Evolutionary conservation across 1,140 invertebrate genomes (phyloP).

Genomic region (Protaetia brevitarsis): DNA sequence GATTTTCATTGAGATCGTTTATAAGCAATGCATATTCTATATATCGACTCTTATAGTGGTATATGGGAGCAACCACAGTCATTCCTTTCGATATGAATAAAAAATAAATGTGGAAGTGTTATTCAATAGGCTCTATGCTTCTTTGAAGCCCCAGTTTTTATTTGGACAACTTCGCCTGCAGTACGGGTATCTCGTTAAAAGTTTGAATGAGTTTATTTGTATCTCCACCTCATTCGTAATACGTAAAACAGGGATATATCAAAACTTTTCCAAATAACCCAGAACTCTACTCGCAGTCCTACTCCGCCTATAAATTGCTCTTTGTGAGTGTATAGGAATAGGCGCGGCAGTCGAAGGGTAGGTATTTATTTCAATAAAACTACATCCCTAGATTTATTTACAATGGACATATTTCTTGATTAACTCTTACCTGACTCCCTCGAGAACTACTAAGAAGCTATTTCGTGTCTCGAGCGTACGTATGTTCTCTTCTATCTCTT

Average conservation of each 20-base stretch:
- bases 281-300: neutral
- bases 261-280: slow-evolving; percentile 2
- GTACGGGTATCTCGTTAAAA: neutral
- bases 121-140: neutral
- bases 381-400: slow-evolving; percentile 21
- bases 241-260: slow-evolving; percentile 18
- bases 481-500: neutral
- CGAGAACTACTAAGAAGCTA: slow-evolving; percentile 20
- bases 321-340: neutral
- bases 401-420: slow-evolving; percentile 19
- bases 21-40: too few species aligned
- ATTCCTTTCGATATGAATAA: slow-evolving; percentile 1
- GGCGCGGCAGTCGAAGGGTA: slow-evolving; percentile 4
- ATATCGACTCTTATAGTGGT: too few species aligned
- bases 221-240: slow-evolving; percentile 13
- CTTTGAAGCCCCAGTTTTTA: neutral
- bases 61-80: too few species aligned
- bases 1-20: too few species aligned
- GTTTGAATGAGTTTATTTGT: slow-evolving; percentile 15
- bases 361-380: slow-evolving; percentile 20
- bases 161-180: neutral
- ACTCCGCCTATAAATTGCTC: slow-evolving; percentile 1
- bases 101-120: neutral
- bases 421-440: slow-evolving; percentile 3
- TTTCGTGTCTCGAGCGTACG: slow-evolving; percentile 13